Evolutionary conservation across 2,797 vertebrate genomes (phyloP), one percentile per base, ranked within the genome.

Genomic region (Morelia viridis): DNA sequence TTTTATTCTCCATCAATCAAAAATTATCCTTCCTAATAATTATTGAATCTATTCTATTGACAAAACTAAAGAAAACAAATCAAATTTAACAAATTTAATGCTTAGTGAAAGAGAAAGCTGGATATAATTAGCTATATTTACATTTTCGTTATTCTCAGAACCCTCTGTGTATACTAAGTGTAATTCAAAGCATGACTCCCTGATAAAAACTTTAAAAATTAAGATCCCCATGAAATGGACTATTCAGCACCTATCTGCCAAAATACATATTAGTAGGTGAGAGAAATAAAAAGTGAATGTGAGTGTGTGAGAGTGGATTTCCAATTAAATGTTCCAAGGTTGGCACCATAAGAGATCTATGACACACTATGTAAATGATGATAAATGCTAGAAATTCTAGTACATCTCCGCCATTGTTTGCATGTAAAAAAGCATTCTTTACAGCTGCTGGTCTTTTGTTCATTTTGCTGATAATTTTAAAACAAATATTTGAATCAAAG

Each of bases 71-170:
- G 56, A 86, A 58, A 58, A 58, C 28, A 91, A 95, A 24, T 46
- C 41, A 96, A 96, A 96, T 92, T 95, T 93, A 94, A 95, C 96
- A 96, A 94, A 95, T 97, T 96, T 96, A 96, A 96, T 96, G 94
- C 91, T 97, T 96, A 95, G 94, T 96, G 92, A 68, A 94, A 95
- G 50, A 80, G 94, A 95, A 92, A 19, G 89, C 93, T 95, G 65
- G 87, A 93, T 95, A 24, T 88, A 11, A 0, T 93, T 94, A 61
- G 53, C 76, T 88, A 64, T 91, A 94, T 46, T 56, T 17, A 15
- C 15, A 53, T 85, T 26, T 85, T 85, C 28, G 28, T n/a, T 85
- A 85, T 57, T 96, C 46, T 84, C 11, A 50, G 46, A 50, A 94
- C 57, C 13, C 94, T 94, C 94, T 95, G 93, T 95, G 93, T 6